phyloP scores from a whole-genome alignment of 1,140 invertebrate genomes.

The Ditylenchus dipsaci region DNA sequence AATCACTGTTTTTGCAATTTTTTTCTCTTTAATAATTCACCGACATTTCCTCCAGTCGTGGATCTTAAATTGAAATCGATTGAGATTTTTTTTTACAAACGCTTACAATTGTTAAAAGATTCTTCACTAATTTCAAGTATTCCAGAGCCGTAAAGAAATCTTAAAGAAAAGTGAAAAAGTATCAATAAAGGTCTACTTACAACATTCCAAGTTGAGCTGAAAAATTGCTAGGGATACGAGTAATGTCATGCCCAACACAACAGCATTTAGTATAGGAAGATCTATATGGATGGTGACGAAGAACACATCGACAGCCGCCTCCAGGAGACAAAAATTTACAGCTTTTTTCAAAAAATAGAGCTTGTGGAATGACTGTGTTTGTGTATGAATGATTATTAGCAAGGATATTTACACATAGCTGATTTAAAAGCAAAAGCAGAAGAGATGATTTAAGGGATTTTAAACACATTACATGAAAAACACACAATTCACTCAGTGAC shows the following conservation, averaged over 20 bases:
- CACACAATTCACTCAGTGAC: too few species aligned
- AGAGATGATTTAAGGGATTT: too few species aligned
- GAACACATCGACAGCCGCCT: not conserved
- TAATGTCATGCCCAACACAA: not conserved
- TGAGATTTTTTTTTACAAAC: too few species aligned
- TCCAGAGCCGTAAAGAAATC: constrained; percentile 31
- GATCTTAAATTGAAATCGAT: too few species aligned
- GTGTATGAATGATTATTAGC: too few species aligned
- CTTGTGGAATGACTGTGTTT: too few species aligned
- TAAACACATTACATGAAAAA: too few species aligned
- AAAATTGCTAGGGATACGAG: not conserved
- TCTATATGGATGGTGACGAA: too few species aligned
- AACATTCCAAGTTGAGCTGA: not conserved
- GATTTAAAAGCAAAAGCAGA: too few species aligned
- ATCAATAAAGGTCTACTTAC: not conserved
- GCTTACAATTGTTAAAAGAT: constrained; percentile 27
- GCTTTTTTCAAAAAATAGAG: too few species aligned
- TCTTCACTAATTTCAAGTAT: constrained; percentile 14
- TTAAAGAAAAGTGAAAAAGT: not conserved
- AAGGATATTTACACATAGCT: too few species aligned
- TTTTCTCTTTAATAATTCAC: not conserved
- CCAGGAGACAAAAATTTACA: too few species aligned
- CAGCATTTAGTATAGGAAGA: not conserved
- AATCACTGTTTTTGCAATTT: not conserved
- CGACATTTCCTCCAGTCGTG: constrained; percentile 28